Base-by-base conservation (phyloP, 2,113 vertebrate species). In the Cromileptes altivelis region DNA sequence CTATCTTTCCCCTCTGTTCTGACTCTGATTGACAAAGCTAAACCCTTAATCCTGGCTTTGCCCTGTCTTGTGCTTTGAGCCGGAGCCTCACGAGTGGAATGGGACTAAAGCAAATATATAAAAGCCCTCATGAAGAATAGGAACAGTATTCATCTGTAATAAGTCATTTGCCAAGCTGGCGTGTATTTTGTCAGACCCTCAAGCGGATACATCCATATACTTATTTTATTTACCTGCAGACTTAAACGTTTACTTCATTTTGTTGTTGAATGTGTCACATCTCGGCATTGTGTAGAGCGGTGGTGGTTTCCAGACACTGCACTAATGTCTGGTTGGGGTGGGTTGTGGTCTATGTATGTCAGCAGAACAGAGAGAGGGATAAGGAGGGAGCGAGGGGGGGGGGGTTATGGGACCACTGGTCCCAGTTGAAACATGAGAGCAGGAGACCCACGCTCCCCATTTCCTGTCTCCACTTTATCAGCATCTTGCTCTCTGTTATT, bases 381-480 rank as follows among this genome's bases (percentile, higher is more conserved):
- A 7, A 19, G 73, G 23, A 55, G 13, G 52, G 50, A 2, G 30
- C 63, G 15, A 53, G 14, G 2, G 15, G 25, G 57, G 63, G 67
- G 49, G 37, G 64, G 27, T 4, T 37, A 58, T 75, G 75, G 56
- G 88, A 88, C 85, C 80, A 85, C 81, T 78, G 72, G 78, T 89
- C 89, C 75, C 9, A 30, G 45, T 67, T 90, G 95, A 94, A 94
- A 94, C 92, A 83, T 86, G 90, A 93, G 91, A 92, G 81, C 87
- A 78, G 84, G 83, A 92, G 90, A 92, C 93, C 88, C 84, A 88
- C 58, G 88, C 85, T 92, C 87, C 86, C 89, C 89, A 84, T 93
- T 95, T 94, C 94, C 95, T 94, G 92, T 94, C 93, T 94, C 89
- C 82, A 88, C 92, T 95, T 95, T 95, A 94, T 94, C 94, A 94